phyloP scores from a whole-genome alignment of 2,888 invertebrate species.

The Pardosa pseudoannulata region DNA sequence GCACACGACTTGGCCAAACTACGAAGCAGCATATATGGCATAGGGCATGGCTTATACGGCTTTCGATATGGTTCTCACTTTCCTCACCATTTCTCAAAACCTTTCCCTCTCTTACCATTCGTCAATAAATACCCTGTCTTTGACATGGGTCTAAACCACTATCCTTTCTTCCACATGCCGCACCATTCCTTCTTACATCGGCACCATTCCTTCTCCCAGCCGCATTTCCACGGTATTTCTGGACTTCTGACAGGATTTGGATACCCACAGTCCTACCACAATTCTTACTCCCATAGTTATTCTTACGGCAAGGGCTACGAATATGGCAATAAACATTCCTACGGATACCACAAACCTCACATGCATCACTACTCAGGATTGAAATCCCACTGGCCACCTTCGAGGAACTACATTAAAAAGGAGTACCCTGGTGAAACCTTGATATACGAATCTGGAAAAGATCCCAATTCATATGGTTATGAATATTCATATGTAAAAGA shows the following conservation, averaged over 20 bases:
- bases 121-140: neutral
- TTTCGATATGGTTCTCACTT: conserved; percentile 29
- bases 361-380: neutral
- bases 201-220: too few relatives aligned
- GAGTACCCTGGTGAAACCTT: neutral
- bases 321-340: neutral
- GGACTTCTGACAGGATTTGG: neutral
- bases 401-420: neutral
- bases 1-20: conserved; percentile 24
- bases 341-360: neutral
- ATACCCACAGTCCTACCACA: conserved; percentile 20
- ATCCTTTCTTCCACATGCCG: neutral
- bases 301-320: conserved; percentile 27
- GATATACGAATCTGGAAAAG: neutral
- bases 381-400: neutral
- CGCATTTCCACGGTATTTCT: neutral
- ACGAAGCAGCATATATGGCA: conserved; percentile 20
- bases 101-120: neutral
- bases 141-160: neutral
- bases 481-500: conserved; percentile 25
- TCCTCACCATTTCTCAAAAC: neutral
- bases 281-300: conserved; percentile 19
- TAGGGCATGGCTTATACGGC: conserved; percentile 49
- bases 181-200: neutral
- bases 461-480: conserved; percentile 23